These are phyloP conservation scores for Helicoverpa armigera DNA, from an alignment of 1,140 invertebrate genomes.

Conservation along the genomic window DNA sequence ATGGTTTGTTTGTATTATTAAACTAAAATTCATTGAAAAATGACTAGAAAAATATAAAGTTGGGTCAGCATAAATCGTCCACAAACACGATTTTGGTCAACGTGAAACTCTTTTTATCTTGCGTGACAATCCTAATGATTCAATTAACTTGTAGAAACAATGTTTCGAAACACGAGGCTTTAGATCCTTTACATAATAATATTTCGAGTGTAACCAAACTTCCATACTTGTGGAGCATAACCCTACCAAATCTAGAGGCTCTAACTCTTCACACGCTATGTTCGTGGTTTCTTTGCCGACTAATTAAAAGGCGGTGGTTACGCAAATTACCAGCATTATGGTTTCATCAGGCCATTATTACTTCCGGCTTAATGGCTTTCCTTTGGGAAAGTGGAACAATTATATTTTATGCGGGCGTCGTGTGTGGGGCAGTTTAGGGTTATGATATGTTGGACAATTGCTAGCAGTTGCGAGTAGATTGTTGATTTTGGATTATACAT, in stretches of 20 bases:
- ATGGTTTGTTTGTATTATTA: no score
- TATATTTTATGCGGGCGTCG: constrained; percentile 49
- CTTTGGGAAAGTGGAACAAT: constrained; percentile 52
- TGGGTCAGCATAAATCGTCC: no score
- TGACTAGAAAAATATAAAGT: no score
- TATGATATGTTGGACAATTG: constrained; percentile 18
- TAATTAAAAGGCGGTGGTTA: constrained; percentile 71
- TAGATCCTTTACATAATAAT: no score
- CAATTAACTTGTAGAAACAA: no score
- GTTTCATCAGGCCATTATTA: constrained; percentile 70
- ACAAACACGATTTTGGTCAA: no score
- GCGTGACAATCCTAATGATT: no score
- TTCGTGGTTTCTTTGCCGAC: constrained; percentile 62
- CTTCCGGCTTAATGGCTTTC: constrained; percentile 56
- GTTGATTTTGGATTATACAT: not conserved
- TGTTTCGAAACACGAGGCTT: no score
- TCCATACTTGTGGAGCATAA: constrained; percentile 14
- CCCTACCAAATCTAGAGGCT: constrained; percentile 47
- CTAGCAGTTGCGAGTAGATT: not conserved
- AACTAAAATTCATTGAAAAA: no score
- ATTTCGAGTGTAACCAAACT: not conserved
- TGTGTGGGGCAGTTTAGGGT: constrained; percentile 15
- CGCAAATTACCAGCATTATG: constrained; percentile 71
- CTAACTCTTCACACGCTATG: constrained; percentile 44
- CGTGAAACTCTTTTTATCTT: no score